phyloP scores from a whole-genome alignment of 2,888 invertebrate genomes.

The Lithodes maja region DNA sequence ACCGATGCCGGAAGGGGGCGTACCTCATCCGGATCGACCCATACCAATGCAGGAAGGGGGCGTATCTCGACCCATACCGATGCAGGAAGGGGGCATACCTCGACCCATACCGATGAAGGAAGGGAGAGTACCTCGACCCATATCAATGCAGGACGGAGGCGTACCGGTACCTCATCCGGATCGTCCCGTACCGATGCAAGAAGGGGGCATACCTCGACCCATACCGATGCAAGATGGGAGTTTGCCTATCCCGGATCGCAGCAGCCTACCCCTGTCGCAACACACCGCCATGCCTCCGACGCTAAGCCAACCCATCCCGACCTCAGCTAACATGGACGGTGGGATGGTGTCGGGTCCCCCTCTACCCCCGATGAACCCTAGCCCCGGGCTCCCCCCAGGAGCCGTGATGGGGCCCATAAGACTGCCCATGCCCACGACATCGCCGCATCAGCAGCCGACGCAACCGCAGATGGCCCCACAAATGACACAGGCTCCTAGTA shows the following conservation, averaged over 20 bases:
- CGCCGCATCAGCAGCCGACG: conserved; percentile 48
- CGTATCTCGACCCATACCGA: no score
- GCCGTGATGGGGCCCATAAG: conserved; percentile 59
- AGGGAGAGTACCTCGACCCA: no score
- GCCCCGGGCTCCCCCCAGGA: conserved; percentile 53
- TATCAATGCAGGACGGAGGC: no score
- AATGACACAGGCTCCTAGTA: conserved; percentile 47
- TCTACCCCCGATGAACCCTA: conserved; percentile 42
- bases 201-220: no score
- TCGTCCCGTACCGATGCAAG: no score
- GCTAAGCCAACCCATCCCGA: conserved; percentile 25
- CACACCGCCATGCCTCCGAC: not conserved
- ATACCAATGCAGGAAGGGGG: no score
- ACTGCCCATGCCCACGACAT: conserved; percentile 37
- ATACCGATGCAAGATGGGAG: conserved; percentile 15
- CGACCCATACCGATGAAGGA: no score
- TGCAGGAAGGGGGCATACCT: no score
- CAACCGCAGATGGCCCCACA: conserved; percentile 63
- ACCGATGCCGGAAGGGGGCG: no score
- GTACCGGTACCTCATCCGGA: no score
- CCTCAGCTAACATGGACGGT: not conserved
- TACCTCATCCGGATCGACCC: no score
- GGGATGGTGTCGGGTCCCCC: conserved; percentile 23
- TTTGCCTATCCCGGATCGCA: not conserved
- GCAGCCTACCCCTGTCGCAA: not conserved